phyloP scores from a whole-genome alignment of 2,797 vertebrate species.

The Channallabes apus region DNA sequence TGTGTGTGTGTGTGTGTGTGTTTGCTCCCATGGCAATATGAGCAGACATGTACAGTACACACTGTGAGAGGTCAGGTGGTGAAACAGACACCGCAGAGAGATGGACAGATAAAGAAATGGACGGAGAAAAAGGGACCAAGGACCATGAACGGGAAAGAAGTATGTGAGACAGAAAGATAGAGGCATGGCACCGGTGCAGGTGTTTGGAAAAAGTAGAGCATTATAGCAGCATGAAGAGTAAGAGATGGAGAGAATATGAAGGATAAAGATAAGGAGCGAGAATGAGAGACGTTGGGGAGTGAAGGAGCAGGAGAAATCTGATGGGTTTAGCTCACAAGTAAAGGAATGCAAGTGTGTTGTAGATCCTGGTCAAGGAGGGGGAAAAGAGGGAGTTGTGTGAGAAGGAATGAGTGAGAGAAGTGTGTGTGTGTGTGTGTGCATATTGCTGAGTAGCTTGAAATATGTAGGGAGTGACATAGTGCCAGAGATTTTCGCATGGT shows the following conservation, averaged over 20 bases:
- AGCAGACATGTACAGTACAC: slow-evolving; percentile 65
- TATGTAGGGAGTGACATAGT: slow-evolving; percentile 37
- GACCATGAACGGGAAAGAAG: background rate
- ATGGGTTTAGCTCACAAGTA: background rate
- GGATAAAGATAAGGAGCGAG: background rate
- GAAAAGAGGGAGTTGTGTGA: background rate
- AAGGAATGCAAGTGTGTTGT: background rate
- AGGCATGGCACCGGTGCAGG: background rate
- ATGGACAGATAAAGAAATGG: slow-evolving; percentile 41
- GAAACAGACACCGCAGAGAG: slow-evolving; percentile 64
- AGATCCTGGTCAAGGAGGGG: background rate
- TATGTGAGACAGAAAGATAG: background rate
- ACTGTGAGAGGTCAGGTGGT: slow-evolving; percentile 68
- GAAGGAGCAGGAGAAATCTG: background rate
- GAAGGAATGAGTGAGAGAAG: background rate
- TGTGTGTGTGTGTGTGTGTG: slow-evolving; percentile 22
- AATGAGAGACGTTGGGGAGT: background rate
- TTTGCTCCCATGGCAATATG: slow-evolving; percentile 62
- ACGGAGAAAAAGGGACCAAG: background rate
- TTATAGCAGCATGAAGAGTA: background rate
- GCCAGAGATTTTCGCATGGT: slow-evolving; percentile 30
- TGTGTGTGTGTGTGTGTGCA: background rate
- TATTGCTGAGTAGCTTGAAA: slow-evolving; percentile 37
- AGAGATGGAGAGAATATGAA: slow-evolving; percentile 9
- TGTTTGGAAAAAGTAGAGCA: background rate